Base-by-base conservation (phyloP, 2,113 vertebrate species). In the Morone chrysops region DNA sequence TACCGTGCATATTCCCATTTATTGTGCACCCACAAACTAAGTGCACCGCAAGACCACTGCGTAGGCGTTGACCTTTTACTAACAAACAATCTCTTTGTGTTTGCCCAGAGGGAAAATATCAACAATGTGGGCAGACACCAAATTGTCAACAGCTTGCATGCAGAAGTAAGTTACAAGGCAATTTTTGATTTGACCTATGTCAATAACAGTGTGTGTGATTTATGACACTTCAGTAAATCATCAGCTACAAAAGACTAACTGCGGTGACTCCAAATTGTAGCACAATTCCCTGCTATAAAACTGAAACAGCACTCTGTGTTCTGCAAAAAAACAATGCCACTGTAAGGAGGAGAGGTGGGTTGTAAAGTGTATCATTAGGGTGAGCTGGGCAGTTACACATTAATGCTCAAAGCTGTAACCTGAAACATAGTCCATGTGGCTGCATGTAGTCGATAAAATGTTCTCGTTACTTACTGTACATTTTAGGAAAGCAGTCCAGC, bases 41-140 rank as follows among this genome's bases (percentile, higher is more conserved):
- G 25, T 63, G 43, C 13, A 62, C 82, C 79, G 82, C 72, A 75
- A 74, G 68, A 85, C 75, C 82, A 66, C 41, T n/a, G 85, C 22
- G 86, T 74, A 71, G 85, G 79, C 65, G 22, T 20, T 88, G 90
- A 88, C 88, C 81, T 91, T 93, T 90, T n/a, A 70, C 75, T 40
- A 68, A 89, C 70, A 87, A 86, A 85, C 54, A 73, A 66, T 68
- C 17, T 63, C 74, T 88, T 72, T 86, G 81, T 84, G 38, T 47
- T 60, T 80, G 63, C 43, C 62, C 48, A 40, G 70, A 71, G 72
- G 57, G 43, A 69, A 80, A 60, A 81, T 82, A n/a, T 79, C 31
- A 86, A 85, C 75, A 84, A 80, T 80, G 80, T 53, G 47, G 54
- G 25, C 63, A 1, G 60, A 78, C 61, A 67, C 20, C 3, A 65